A percentile compares a stretch with the other conserved stretches of the same genome.
These are phyloP conservation scores for Drosophila diplacantha DNA, from an alignment of 2,888 invertebrate species.

Conservation along the genomic window DNA sequence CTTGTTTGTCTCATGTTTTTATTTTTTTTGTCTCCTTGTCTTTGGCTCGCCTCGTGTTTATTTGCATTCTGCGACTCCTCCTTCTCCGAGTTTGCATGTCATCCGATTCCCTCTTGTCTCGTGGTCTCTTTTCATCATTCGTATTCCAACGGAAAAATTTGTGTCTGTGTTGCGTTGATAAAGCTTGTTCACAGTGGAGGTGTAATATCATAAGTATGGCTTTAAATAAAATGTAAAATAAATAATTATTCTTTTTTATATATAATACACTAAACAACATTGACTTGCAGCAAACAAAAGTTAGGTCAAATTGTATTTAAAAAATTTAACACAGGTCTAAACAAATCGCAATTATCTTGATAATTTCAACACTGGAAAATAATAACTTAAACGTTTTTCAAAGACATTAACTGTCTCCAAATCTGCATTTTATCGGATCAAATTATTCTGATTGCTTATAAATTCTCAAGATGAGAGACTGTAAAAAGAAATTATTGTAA, in stretches of 20 bases:
- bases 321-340: too few species aligned
- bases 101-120: slow-evolving; percentile 13
- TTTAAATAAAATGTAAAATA: background rate
- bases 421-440: background rate
- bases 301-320: too few species aligned
- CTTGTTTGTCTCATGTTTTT: slow-evolving; percentile 47
- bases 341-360: background rate
- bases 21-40: slow-evolving; percentile 11
- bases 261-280: background rate
- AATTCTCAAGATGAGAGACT: background rate
- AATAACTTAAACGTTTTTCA: background rate
- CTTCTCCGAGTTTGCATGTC: slow-evolving; percentile 12
- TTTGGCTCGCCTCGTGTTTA: slow-evolving; percentile 21
- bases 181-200: slow-evolving; percentile 8
- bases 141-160: slow-evolving; percentile 3
- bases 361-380: background rate
- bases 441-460: background rate
- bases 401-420: too few species aligned
- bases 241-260: too few species aligned
- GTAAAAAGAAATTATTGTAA: background rate
- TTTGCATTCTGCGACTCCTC: slow-evolving; percentile 22
- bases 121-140: slow-evolving; percentile 4
- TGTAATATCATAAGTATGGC: slow-evolving; percentile 1
- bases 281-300: background rate
- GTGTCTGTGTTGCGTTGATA: slow-evolving; percentile 5